Evolutionary conservation across 2,113 vertebrate species (phyloP), one percentile per base, ranked within the genome.

Genomic region (Tapirus terrestris): DNA sequence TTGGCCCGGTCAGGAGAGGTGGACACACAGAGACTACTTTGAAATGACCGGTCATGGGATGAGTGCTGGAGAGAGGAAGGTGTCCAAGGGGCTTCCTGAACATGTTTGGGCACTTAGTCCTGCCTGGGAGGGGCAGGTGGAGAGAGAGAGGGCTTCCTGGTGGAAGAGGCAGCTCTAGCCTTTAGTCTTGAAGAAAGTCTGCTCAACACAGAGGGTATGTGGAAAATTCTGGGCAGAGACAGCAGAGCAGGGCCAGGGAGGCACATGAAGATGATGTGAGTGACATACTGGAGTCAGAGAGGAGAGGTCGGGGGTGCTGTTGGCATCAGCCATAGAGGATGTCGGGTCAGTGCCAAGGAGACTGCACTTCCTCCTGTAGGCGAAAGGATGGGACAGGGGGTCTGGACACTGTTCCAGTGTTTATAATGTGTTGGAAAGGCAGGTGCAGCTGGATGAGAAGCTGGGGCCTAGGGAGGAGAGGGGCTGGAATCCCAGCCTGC

Each of bases 381-480:
- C 0, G 29, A 25, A 18, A 63, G 12, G 43, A 43, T 29, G 53
- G n/a, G 76, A 70, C 61, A 9, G 53, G 1, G 2, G 8, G 36
- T 65, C 58, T 56, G 61, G 60, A 68, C 27, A 31, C 23, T 60
- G 45, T 53, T 33, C 0, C 13, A 25, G 77, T 39, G 7, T 82
- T 60, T 45, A 70, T 75, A 12, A 10, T 29, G 2, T 61, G 63
- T 81, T 14, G 10, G 43, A 53, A 61, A 85, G 58, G 33, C 61
- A 3, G 9, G 1, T 10, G 3, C 2, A 9, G 17, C n/a, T 5
- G 51, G 51, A 11, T 45, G 51, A 11, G n/a, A 43, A 43, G 16
- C 67, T 51, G 65, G 73, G n/a, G 11, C 7, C 9, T 23, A 27
- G 53, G 53, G n/a, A 6, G 27, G 56, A 75, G 33, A 23, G 0